A percentile compares a stretch with the other conserved stretches of the same genome.
phyloP scores from a whole-genome alignment of 2,888 invertebrate genomes.

The Noctua pronuba region DNA sequence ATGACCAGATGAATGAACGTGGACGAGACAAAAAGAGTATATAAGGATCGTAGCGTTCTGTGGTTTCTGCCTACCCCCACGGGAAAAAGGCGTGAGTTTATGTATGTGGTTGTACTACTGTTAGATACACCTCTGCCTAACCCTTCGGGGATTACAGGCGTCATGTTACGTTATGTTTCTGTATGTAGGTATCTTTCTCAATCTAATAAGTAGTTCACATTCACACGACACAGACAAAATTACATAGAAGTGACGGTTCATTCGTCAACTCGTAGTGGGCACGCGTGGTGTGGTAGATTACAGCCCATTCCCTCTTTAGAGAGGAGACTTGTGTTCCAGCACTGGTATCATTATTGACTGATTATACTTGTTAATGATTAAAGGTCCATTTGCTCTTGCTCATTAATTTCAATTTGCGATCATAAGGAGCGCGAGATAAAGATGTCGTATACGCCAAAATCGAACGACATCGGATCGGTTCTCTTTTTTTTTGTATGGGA shows the following conservation, averaged over 20 bases:
- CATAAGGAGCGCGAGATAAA: background rate
- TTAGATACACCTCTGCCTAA: too few relatives aligned
- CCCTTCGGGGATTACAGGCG: too few relatives aligned
- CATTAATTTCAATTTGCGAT: background rate
- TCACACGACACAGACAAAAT: background rate
- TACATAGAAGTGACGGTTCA: background rate
- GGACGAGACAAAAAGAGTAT: too few relatives aligned
- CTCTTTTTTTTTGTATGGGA: too few relatives aligned
- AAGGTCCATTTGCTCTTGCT: background rate
- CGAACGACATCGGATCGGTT: background rate
- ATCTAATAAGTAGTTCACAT: background rate
- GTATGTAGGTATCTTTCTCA: background rate
- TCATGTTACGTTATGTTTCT: too few relatives aligned
- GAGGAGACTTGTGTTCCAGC: too few relatives aligned
- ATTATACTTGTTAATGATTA: background rate
- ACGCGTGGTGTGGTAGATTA: background rate
- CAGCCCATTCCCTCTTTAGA: background rate
- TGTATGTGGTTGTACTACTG: too few relatives aligned
- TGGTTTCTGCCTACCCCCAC: too few relatives aligned
- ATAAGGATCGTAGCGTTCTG: too few relatives aligned
- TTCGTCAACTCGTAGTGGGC: background rate
- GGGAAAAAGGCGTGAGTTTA: too few relatives aligned
- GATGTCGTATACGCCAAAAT: background rate
- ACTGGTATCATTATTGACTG: background rate
- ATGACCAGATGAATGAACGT: too few relatives aligned